Evolutionary conservation across 2,797 vertebrate species (phyloP).

Genomic region (Cirrhinus mrigala): DNA sequence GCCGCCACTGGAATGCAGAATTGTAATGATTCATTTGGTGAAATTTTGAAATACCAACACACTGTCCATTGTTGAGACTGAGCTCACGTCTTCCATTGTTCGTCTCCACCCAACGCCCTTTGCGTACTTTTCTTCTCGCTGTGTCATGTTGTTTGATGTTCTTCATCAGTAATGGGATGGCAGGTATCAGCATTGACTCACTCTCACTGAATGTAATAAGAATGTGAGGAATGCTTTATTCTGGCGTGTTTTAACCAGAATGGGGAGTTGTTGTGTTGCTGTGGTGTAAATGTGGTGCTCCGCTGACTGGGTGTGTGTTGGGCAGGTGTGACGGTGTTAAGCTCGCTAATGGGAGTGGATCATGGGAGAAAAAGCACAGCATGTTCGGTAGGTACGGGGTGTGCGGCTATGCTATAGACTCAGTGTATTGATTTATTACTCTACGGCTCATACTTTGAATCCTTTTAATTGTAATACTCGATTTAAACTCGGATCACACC

Average conservation of each 20-base stretch:
- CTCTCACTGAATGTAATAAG: slow-evolving; percentile 64
- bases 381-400: slow-evolving; percentile 18
- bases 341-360: slow-evolving; percentile 57
- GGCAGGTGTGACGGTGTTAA: slow-evolving; percentile 62
- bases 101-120: slow-evolving; percentile 62
- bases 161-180: slow-evolving; percentile 69
- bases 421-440: not conserved
- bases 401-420: not conserved
- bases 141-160: slow-evolving; percentile 66
- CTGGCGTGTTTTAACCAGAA: slow-evolving; percentile 37
- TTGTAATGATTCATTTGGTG: slow-evolving; percentile 47
- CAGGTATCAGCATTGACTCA: slow-evolving; percentile 49
- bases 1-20: slow-evolving; percentile 13
- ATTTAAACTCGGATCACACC: not conserved
- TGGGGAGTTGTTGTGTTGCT: slow-evolving; percentile 64
- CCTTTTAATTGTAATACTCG: not conserved
- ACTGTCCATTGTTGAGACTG: not conserved
- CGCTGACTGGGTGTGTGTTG: slow-evolving; percentile 59
- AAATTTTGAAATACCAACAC: slow-evolving; percentile 28
- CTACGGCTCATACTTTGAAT: slow-evolving; percentile 7
- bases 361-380: slow-evolving; percentile 27
- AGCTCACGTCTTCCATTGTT: slow-evolving; percentile 29
- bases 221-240: slow-evolving; percentile 67
- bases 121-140: slow-evolving; percentile 20
- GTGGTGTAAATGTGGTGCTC: slow-evolving; percentile 6